Evolutionary conservation across 1,140 invertebrate genomes (phyloP), one percentile per base, ranked within the genome.

Genomic region (Pemphigus obesinymphae): DNA sequence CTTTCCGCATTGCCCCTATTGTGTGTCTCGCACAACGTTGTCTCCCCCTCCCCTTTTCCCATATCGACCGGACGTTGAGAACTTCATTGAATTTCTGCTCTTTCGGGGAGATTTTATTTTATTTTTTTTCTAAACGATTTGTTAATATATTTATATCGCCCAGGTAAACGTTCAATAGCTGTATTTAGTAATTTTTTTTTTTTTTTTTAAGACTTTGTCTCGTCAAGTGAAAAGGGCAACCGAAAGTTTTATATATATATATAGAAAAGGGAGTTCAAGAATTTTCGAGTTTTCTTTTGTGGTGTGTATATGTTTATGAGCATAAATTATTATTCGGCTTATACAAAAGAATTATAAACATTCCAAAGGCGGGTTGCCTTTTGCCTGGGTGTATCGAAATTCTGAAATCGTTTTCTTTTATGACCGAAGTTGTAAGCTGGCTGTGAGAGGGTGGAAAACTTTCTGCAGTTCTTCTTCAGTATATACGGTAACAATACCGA

Each of bases 281-380:
- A 63, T 80, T 63, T 43, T 58, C 26, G 15, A 61, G 15, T 80
- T 80, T 80, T 63, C 76, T 63, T 80, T 63, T 80, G 53, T 61
- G 37, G 15, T 15, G 11, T 61, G n/a, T n/a, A n/a, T 45, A 78
- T 63, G 76, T 80, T 80, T 63, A 80, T 80, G 37, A 80, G 37
- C 55, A 80, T 80, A 80, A 80, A 80, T 80, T 80, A 73, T 73
- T 70, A 78, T 78, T 78, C 8, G 2, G 34, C 34, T 58, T 78
- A 37, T 58, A 43, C 53, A 61, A 78, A 78, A 78, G 75, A 78
- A 78, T 78, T 78, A 78, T 78, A 78, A 23, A 58, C 75, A 78
- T 78, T 78, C 75, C 75, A 40, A 23, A 78, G 50, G 40, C n/a
- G 13, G 53, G 53, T 34, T 23, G 34, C 8, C 34, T 58, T 58